Conservation (phyloP, 2,797 vertebrate genomes). For the Pseudomugil gertrudae region DNA sequence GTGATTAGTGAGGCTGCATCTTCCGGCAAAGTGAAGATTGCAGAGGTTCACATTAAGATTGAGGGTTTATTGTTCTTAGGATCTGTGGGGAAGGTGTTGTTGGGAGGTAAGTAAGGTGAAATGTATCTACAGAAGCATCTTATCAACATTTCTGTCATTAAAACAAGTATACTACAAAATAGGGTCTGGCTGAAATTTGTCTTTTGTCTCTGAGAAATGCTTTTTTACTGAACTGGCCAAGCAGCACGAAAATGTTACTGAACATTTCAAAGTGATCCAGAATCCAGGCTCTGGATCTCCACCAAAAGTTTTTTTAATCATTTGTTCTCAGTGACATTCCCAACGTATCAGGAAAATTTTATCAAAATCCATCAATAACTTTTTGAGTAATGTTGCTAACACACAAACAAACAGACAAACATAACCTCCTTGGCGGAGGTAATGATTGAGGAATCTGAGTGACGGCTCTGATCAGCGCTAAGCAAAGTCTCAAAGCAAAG, state of each 20-base stretch:
- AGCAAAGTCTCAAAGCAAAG: neutral
- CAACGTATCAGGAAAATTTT: no score
- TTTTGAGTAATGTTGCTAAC: no score
- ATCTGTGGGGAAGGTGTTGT: neutral
- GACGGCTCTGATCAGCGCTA: neutral
- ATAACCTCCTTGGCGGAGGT: no score
- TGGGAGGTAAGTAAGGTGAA: neutral
- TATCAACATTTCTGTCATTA: neutral
- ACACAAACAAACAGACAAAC: no score
- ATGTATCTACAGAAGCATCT: neutral
- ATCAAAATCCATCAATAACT: no score
- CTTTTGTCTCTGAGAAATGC: neutral
- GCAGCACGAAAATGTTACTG: no score
- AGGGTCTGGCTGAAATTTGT: neutral
- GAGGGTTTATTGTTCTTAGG: neutral
- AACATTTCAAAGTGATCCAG: no score
- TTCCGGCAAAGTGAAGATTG: slow-evolving; percentile 2
- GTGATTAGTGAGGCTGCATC: slow-evolving; percentile 2
- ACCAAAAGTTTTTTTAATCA: no score
- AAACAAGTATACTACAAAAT: neutral
- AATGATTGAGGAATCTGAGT: neutral
- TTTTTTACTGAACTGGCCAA: no score
- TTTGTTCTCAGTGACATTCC: no score
- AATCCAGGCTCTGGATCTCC: no score
- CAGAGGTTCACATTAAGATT: neutral